Conservation (phyloP, 2,888 invertebrate genomes). For the Nemotelus pantherinus region DNA sequence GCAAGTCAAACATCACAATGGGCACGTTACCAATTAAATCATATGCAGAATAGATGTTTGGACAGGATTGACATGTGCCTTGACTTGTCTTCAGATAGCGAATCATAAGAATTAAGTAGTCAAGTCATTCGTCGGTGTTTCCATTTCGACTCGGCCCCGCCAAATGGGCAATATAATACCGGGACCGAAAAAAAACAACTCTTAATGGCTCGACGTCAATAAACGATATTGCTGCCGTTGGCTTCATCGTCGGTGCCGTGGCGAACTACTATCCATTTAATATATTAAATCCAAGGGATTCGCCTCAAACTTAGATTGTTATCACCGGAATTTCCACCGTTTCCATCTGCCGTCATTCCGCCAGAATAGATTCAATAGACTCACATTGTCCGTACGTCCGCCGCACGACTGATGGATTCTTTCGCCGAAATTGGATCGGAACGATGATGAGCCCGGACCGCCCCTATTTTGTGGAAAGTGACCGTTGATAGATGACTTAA, state of each 20-base stretch:
- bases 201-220: neutral
- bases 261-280: too few species aligned
- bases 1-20: neutral
- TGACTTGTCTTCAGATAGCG: neutral
- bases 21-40: neutral
- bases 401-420: neutral
- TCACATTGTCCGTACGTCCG: too few species aligned
- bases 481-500: slow-evolving; percentile 41
- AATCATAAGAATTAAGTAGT: too few species aligned
- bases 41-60: neutral
- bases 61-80: neutral
- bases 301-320: neutral
- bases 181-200: neutral
- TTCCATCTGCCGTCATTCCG: neutral
- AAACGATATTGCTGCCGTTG: neutral
- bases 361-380: too few species aligned
- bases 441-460: slow-evolving; percentile 23
- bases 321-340: neutral
- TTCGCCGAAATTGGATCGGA: neutral
- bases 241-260: too few species aligned
- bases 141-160: too few species aligned
- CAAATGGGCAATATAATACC: too few species aligned
- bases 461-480: slow-evolving; percentile 1
- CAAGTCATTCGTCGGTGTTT: too few species aligned
- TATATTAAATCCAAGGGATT: too few species aligned